These are phyloP conservation scores for Mareca strepera DNA, from an alignment of 2,797 vertebrate species.

Conservation along the genomic window DNA sequence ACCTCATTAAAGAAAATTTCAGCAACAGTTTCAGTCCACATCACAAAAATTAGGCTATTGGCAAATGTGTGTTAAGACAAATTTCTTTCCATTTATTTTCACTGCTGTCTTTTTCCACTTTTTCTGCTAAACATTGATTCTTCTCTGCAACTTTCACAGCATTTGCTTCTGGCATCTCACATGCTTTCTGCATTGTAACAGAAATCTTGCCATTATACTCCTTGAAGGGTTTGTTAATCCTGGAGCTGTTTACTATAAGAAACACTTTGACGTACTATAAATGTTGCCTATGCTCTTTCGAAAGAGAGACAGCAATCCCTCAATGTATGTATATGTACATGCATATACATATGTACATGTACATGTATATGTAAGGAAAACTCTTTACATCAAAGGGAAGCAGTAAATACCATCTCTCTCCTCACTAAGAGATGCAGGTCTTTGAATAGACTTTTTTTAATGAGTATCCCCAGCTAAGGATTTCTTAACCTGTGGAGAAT, in stretches of 20 bases:
- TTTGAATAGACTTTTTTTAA: background rate
- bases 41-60: background rate
- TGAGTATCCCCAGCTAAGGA: background rate
- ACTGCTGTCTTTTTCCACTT: background rate
- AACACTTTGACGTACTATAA: background rate
- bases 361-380: background rate
- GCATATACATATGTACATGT: background rate
- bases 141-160: background rate
- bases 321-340: background rate
- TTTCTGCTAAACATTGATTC: background rate
- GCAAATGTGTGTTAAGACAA: background rate
- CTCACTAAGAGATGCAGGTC: background rate
- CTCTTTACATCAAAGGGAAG: background rate
- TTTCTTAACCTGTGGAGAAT: background rate
- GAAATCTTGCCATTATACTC: background rate
- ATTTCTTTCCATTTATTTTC: conserved; percentile 33
- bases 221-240: background rate
- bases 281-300: background rate
- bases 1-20: conserved; percentile 49
- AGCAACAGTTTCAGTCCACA: conserved; percentile 12
- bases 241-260: background rate
- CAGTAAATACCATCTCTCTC: background rate
- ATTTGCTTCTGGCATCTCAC: background rate
- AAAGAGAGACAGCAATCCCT: background rate
- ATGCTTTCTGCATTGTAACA: rapidly evolving